Percentiles rank a stretch among this genome's conserved stretches.
Evolutionary conservation across 1,140 invertebrate species (phyloP).

Genomic region (Choristoneura fumiferana): DNA sequence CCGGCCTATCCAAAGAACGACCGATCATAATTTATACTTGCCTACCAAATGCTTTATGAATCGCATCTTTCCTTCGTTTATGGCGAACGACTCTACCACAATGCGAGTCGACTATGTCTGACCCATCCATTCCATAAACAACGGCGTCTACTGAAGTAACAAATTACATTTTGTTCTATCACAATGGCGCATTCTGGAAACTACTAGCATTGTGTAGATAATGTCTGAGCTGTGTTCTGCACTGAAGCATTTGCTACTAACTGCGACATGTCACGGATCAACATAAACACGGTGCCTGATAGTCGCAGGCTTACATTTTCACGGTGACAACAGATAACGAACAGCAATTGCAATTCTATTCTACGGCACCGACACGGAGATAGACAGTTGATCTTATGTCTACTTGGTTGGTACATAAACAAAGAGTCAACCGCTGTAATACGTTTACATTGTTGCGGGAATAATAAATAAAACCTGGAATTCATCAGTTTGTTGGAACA

Average conservation of each 20-base stretch:
- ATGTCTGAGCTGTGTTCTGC: constrained; percentile 24
- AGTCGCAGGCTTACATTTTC: constrained; percentile 7
- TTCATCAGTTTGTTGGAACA: neutral
- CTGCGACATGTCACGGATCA: constrained; percentile 31
- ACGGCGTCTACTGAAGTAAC: constrained; percentile 24
- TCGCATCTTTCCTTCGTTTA: constrained; percentile 43
- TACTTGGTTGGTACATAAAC: neutral
- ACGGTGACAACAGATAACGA: neutral
- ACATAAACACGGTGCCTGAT: constrained; percentile 23
- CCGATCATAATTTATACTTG: constrained; percentile 57
- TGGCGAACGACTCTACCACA: constrained; percentile 32
- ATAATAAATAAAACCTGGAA: too few relatives aligned
- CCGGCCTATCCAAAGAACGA: constrained; percentile 50
- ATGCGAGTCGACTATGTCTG: constrained; percentile 15
- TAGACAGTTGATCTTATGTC: neutral
- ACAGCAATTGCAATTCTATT: constrained; percentile 8
- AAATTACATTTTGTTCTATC: constrained; percentile 32
- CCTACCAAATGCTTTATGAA: constrained; percentile 46
- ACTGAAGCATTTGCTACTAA: constrained; percentile 31
- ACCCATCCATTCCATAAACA: constrained; percentile 1
- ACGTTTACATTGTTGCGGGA: neutral
- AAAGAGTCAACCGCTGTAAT: neutral
- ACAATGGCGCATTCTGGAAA: constrained; percentile 29
- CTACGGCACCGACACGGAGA: neutral
- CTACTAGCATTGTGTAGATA: constrained; percentile 28